Conservation (phyloP, 2,888 invertebrate species). For the Dusona sp. region DNA sequence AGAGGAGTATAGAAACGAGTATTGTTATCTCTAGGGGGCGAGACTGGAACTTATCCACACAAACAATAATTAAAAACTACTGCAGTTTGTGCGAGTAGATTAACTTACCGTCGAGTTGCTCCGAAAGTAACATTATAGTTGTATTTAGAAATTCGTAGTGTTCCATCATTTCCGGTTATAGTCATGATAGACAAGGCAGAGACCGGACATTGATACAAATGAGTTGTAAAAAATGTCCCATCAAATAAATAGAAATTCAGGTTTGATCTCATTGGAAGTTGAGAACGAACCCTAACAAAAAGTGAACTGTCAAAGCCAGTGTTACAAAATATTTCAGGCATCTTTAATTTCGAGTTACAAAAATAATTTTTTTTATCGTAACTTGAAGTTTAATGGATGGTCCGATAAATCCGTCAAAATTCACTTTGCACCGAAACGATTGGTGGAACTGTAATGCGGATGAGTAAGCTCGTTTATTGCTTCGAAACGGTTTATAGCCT, state of each 20-base stretch:
- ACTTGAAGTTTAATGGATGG: slow-evolving; percentile 49
- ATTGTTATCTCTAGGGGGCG: too few species aligned
- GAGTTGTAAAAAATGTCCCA: background rate
- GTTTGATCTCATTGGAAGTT: background rate
- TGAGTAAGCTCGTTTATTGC: slow-evolving; percentile 65
- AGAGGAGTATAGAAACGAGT: too few species aligned
- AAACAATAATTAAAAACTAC: too few species aligned
- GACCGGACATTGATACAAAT: background rate
- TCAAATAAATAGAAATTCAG: background rate
- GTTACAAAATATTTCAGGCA: slow-evolving; percentile 9
- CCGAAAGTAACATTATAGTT: background rate
- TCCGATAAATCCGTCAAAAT: slow-evolving; percentile 60
- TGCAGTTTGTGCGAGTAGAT: too few species aligned
- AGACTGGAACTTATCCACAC: too few species aligned
- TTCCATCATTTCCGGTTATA: background rate
- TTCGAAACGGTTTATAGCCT: slow-evolving; percentile 40
- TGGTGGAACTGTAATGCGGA: slow-evolving; percentile 51
- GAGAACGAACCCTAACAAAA: too few species aligned
- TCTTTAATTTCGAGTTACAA: background rate
- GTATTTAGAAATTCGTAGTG: background rate
- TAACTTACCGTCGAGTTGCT: too few species aligned
- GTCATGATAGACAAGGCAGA: background rate
- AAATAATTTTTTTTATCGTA: background rate
- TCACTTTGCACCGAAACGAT: slow-evolving; percentile 54
- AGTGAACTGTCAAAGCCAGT: too few species aligned